These are phyloP conservation scores for Antheraea assamensis DNA, from an alignment of 2,888 invertebrate species.

Conservation along the genomic window DNA sequence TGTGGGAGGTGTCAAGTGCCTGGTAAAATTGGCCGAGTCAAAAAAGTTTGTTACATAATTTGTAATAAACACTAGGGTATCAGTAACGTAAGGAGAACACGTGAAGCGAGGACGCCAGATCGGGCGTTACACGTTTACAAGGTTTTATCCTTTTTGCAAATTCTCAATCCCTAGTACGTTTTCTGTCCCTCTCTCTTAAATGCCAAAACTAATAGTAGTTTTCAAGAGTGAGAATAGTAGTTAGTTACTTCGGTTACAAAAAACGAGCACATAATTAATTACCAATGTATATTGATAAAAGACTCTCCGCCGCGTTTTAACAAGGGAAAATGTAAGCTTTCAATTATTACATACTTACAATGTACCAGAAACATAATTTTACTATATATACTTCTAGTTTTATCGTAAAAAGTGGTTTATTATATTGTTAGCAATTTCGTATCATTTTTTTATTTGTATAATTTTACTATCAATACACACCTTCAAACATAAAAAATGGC, in stretches of 20 bases:
- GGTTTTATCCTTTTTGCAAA: constrained; percentile 42
- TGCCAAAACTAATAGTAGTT: neutral
- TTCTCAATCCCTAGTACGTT: constrained; percentile 1
- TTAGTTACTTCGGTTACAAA: neutral
- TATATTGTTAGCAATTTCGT: no score
- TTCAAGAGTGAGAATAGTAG: neutral
- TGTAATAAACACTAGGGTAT: constrained; percentile 69
- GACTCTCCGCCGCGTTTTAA: constrained; percentile 1
- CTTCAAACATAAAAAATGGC: neutral
- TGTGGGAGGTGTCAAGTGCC: constrained; percentile 34
- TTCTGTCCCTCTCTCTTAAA: constrained; percentile 5
- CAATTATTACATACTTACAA: neutral
- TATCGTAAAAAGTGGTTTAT: no score
- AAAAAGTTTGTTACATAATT: constrained; percentile 63
- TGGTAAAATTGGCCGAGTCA: constrained; percentile 35
- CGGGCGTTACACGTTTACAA: constrained; percentile 12
- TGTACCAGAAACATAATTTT: neutral
- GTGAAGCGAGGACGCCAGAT: constrained; percentile 35
- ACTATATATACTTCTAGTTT: neutral
- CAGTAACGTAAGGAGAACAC: constrained; percentile 45
- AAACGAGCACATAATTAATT: neutral
- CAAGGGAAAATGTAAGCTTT: neutral
- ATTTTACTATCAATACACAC: no score
- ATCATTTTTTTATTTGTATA: no score
- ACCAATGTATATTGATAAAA: neutral